phyloP scores from a whole-genome alignment of 2,888 invertebrate genomes.

The Acanthosepion lycidas region DNA sequence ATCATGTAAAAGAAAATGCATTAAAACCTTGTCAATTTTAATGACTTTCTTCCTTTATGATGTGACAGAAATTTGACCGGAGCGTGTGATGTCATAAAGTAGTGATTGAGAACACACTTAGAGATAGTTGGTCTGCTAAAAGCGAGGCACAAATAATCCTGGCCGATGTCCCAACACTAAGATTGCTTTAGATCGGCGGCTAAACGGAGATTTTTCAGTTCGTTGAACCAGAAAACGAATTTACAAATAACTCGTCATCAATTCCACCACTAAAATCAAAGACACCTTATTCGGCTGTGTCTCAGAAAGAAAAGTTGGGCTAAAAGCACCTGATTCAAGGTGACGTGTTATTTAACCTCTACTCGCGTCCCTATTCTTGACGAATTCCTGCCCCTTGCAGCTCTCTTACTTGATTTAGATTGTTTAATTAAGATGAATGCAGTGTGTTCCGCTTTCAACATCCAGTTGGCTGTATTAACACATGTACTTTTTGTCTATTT shows the following conservation, averaged over 20 bases:
- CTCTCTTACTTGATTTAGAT: too few species aligned
- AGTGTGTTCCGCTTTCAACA: too few species aligned
- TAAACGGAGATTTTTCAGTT: neutral
- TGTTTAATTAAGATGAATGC: too few species aligned
- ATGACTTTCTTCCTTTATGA: neutral
- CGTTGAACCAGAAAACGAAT: slow-evolving; percentile 21
- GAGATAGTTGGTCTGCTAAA: too few species aligned
- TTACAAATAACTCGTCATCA: neutral
- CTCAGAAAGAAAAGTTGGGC: neutral
- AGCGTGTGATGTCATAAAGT: too few species aligned
- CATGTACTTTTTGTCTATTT: too few species aligned
- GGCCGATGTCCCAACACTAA: neutral
- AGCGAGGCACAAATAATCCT: neutral
- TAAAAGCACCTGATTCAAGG: neutral
- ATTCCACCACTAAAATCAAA: neutral
- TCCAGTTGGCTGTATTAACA: too few species aligned
- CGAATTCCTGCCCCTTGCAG: too few species aligned
- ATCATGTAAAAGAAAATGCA: neutral
- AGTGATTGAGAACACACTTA: too few species aligned
- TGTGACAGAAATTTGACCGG: neutral
- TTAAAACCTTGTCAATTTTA: neutral
- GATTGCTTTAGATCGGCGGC: neutral
- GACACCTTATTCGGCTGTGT: neutral
- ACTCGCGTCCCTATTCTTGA: too few species aligned
- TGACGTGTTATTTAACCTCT: too few species aligned